phyloP scores from a whole-genome alignment of 1,140 invertebrate genomes.

The Daktulosphaira vitifoliae region DNA sequence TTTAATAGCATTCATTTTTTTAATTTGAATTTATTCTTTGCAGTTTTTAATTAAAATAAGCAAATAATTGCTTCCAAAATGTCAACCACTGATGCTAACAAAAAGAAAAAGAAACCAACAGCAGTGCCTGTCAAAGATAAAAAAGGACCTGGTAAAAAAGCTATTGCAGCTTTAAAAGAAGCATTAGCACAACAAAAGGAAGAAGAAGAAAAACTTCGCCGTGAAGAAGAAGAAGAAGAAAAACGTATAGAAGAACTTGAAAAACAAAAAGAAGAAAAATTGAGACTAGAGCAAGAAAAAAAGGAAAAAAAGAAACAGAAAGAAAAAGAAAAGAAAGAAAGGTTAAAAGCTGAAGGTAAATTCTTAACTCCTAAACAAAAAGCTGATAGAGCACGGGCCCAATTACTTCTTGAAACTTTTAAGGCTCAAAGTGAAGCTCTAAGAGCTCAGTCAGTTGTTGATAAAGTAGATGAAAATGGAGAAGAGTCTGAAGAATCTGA shows the following conservation, averaged over 20 bases:
- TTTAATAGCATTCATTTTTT: no score
- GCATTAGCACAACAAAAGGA: constrained; percentile 43
- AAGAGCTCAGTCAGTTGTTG: constrained; percentile 59
- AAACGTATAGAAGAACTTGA: constrained; percentile 80
- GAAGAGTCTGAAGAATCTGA: constrained; percentile 35
- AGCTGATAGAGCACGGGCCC: constrained; percentile 73
- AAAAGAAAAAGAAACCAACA: constrained; percentile 21
- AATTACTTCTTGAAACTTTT: constrained; percentile 76
- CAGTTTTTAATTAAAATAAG: no score
- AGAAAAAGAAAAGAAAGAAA: constrained; percentile 87
- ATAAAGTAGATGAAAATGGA: constrained; percentile 48
- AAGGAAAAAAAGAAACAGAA: constrained; percentile 89
- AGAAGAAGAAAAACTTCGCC: constrained; percentile 54
- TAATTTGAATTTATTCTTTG: no score
- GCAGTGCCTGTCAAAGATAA: constrained; percentile 13
- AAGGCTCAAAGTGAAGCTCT: constrained; percentile 67
- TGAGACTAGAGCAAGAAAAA: constrained; percentile 71
- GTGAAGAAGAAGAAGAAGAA: constrained; percentile 52
- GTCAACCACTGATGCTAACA: constrained; percentile 3
- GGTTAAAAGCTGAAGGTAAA: constrained; percentile 90
- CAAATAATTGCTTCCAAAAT: no score
- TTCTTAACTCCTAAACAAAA: constrained; percentile 86
- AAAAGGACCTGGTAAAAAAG: constrained; percentile 37
- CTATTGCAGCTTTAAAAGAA: constrained; percentile 39
- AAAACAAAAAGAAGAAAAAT: constrained; percentile 57